Evolutionary conservation across 2,797 vertebrate species (phyloP).

Genomic region (Characodon lateralis): DNA sequence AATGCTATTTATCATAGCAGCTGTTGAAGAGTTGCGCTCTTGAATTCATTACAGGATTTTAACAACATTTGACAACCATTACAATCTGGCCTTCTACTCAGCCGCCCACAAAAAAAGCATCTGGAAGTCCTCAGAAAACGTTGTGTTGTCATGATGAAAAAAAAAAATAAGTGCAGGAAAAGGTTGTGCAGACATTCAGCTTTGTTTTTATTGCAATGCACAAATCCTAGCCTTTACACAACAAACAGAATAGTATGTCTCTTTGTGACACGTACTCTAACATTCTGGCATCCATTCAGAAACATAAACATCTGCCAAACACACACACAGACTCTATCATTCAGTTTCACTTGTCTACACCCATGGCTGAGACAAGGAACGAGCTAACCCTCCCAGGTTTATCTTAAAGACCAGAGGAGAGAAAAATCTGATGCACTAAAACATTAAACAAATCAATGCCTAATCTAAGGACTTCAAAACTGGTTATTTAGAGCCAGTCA

Average conservation of each 20-base stretch:
- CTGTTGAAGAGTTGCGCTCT: conserved; percentile 32
- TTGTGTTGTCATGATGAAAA: conserved; percentile 24
- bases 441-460: conserved; percentile 35
- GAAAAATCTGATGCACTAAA: conserved; percentile 14
- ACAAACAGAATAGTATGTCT: conserved; percentile 26
- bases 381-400: conserved; percentile 49
- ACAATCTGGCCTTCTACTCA: conserved; percentile 39
- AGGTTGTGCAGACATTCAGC: conserved; percentile 50
- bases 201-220: conserved; percentile 72
- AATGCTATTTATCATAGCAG: conserved; percentile 42
- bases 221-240: conserved; percentile 53
- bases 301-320: conserved; percentile 31
- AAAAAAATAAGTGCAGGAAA: conserved; percentile 22
- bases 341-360: conserved; percentile 40
- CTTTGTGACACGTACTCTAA: conserved; percentile 25
- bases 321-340: background rate
- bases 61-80: conserved; percentile 61
- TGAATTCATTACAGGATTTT: conserved; percentile 39
- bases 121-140: conserved; percentile 64
- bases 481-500: conserved; percentile 25
- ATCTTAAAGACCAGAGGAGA: conserved; percentile 24
- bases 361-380: conserved; percentile 38
- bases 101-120: conserved; percentile 50
- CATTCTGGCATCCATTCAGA: conserved; percentile 34
- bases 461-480: conserved; percentile 28